phyloP scores from a whole-genome alignment of 2,888 invertebrate genomes.

The Synergus gifuensis region DNA sequence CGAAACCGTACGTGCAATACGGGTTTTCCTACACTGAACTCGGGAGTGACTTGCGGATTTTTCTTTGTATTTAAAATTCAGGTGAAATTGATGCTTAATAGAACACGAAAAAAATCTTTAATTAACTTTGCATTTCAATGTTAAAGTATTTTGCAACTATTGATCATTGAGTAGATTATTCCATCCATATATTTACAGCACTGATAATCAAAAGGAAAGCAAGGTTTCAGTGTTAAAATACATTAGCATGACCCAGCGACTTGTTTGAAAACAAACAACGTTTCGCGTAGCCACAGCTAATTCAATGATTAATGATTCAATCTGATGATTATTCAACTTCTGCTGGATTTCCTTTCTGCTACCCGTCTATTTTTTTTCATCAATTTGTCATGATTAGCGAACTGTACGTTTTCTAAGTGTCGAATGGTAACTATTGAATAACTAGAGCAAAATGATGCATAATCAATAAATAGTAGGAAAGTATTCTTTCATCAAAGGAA shows the following conservation, averaged over 20 bases:
- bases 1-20: background rate
- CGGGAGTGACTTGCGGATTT: background rate
- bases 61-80: background rate
- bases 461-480: background rate
- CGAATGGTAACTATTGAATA: background rate
- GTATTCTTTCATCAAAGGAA: background rate
- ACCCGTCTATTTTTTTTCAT: background rate
- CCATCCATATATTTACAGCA: background rate
- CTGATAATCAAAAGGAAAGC: background rate
- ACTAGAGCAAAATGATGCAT: background rate
- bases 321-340: background rate
- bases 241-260: background rate
- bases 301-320: slow-evolving; percentile 1
- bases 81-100: too few species aligned
- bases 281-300: background rate
- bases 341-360: background rate
- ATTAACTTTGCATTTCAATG: background rate
- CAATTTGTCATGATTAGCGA: background rate
- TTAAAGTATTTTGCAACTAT: background rate
- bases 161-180: background rate
- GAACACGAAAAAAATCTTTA: background rate
- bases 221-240: background rate
- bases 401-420: too few species aligned
- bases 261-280: background rate
- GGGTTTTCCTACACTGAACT: too few species aligned